Evolutionary conservation across 2,113 vertebrate species (phyloP).

Genomic region (Mesitornis unicolor): DNA sequence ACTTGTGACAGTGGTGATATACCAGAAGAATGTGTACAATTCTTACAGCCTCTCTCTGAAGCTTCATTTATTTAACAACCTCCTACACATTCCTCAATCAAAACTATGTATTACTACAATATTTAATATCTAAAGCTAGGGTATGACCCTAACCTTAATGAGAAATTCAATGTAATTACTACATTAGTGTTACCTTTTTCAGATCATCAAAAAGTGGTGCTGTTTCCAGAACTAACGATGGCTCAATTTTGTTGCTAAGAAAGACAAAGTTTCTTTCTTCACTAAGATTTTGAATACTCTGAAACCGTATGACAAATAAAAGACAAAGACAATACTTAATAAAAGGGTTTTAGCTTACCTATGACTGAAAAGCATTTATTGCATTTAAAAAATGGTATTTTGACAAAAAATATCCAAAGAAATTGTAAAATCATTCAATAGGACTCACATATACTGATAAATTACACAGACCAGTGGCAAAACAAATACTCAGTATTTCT

Average conservation of each 20-base stretch:
- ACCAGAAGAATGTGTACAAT: rapidly evolving
- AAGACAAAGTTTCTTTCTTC: slow-evolving; percentile 22
- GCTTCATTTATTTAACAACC: not conserved
- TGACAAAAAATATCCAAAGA: not conserved
- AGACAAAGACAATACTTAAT: not conserved
- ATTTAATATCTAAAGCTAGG: not conserved
- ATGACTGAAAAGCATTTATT: not conserved
- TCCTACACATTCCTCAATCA: not conserved
- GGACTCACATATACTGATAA: rapidly evolving
- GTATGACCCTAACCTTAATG: not conserved
- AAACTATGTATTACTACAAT: not conserved
- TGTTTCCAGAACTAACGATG: slow-evolving; percentile 72
- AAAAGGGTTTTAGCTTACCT: not conserved
- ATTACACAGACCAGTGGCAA: rapidly evolving
- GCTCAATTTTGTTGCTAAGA: slow-evolving; percentile 66
- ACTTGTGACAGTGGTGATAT: not conserved
- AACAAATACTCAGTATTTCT: not conserved
- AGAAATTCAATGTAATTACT: not conserved
- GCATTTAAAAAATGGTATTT: not conserved
- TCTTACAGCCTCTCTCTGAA: not conserved
- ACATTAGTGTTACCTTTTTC: slow-evolving; percentile 75
- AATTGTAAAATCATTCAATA: not conserved
- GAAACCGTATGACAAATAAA: not conserved
- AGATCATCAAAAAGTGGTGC: slow-evolving; percentile 75
- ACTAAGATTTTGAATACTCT: slow-evolving; percentile 8